phyloP scores from a whole-genome alignment of 2,797 vertebrate genomes.

The Melanotaenia nigrans region DNA sequence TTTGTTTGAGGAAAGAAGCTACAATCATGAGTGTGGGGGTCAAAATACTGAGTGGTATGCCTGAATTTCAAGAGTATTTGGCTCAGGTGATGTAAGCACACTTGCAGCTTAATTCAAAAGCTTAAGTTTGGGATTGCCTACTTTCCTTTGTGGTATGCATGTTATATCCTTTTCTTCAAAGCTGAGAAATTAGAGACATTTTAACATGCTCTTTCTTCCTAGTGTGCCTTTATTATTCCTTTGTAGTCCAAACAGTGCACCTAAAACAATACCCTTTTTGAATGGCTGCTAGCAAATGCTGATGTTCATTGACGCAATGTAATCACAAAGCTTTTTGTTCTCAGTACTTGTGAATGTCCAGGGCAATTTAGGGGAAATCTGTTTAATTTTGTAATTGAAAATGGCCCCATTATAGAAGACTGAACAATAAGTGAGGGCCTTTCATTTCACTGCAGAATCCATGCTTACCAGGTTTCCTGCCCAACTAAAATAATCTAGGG shows the following conservation, averaged over 20 bases:
- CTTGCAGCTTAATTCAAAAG: conserved; percentile 14
- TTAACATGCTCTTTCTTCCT: neutral
- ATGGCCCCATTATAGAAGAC: neutral
- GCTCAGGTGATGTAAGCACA: conserved; percentile 7
- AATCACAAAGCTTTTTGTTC: too few relatives aligned
- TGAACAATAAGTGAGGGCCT: conserved; percentile 33
- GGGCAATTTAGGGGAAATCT: neutral
- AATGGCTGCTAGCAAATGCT: too few relatives aligned
- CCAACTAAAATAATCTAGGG: conserved; percentile 12
- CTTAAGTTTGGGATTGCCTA: conserved; percentile 1
- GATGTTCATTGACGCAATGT: too few relatives aligned
- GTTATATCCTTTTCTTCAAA: conserved; percentile 30
- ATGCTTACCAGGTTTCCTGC: neutral
- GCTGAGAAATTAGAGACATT: neutral
- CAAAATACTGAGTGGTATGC: neutral
- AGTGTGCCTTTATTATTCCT: neutral
- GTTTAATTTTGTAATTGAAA: conserved; percentile 1
- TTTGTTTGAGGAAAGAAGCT: conserved; percentile 28
- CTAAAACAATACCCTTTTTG: too few relatives aligned
- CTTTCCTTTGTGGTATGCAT: conserved; percentile 8
- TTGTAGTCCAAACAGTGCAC: neutral
- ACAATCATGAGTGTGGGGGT: conserved; percentile 15
- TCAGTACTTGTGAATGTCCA: neutral
- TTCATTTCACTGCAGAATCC: conserved; percentile 49
- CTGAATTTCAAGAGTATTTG: conserved; percentile 12